These are phyloP conservation scores for Poeciliopsis retropinna DNA, from an alignment of 2,113 vertebrate genomes.

Conservation along the genomic window DNA sequence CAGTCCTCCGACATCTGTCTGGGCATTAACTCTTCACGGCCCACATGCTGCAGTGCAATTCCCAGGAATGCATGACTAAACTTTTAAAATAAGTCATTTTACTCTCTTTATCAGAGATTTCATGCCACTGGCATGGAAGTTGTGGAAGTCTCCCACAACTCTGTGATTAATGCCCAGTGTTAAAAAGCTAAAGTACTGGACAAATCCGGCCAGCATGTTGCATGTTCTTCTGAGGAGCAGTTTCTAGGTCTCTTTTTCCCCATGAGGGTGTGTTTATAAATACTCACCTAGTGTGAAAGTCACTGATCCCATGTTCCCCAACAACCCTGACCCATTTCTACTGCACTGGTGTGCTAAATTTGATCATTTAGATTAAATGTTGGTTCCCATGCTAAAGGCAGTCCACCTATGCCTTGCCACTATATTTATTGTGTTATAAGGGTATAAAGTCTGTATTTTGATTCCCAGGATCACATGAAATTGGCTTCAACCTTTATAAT, in stretches of 20 bases:
- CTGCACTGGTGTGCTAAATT: slow-evolving; percentile 54
- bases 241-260: slow-evolving; percentile 77
- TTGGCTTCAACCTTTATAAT: neutral
- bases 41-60: slow-evolving; percentile 46
- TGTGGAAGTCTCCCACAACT: slow-evolving; percentile 16
- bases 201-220: slow-evolving; percentile 29
- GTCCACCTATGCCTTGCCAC: slow-evolving; percentile 31
- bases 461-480: slow-evolving; percentile 27
- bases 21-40: slow-evolving; percentile 55
- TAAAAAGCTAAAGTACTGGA: slow-evolving; percentile 33
- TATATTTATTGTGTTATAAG: slow-evolving; percentile 7
- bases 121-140: slow-evolving; percentile 14
- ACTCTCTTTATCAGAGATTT: slow-evolving; percentile 24
- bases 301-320: slow-evolving; percentile 75
- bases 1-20: slow-evolving; percentile 65
- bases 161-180: slow-evolving; percentile 37
- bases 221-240: slow-evolving; percentile 53
- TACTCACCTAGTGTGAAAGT: slow-evolving; percentile 75
- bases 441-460: slow-evolving; percentile 5
- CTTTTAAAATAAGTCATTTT: slow-evolving; percentile 41
- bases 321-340: slow-evolving; percentile 82
- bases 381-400: slow-evolving; percentile 29
- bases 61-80: slow-evolving; percentile 49
- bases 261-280: slow-evolving; percentile 78
- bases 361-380: slow-evolving; percentile 55